These are phyloP conservation scores for Phataginus tetradactyla DNA, from an alignment of 2,797 vertebrate genomes.

Conservation along the genomic window DNA sequence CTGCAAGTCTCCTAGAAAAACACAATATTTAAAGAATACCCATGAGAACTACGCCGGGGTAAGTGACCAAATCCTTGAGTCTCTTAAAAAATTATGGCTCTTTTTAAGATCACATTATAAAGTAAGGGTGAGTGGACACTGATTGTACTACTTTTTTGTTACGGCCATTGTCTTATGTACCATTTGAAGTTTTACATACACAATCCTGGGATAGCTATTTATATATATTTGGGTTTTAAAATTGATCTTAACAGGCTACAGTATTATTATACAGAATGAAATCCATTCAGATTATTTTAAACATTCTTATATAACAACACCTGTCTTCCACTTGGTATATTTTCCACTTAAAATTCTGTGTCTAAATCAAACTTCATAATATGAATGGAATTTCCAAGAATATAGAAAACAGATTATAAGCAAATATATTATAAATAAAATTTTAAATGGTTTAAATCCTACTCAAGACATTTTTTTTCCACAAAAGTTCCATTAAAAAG, in stretches of 20 bases:
- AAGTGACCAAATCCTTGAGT: neutral
- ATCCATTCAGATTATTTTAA: conserved; percentile 34
- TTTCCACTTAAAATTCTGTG: neutral
- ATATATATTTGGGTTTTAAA: neutral
- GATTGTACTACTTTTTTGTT: neutral
- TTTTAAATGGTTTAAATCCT: neutral
- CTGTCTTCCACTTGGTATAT: neutral
- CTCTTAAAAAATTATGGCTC: too few species aligned
- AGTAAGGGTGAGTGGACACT: neutral
- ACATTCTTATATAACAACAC: neutral
- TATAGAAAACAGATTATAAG: neutral
- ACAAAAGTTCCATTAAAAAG: neutral
- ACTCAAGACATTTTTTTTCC: neutral
- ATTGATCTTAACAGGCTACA: neutral
- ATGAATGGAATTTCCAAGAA: conserved; percentile 34
- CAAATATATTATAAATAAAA: neutral
- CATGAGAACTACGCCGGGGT: neutral
- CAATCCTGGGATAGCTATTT: neutral
- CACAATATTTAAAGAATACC: neutral
- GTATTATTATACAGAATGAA: conserved; percentile 8
- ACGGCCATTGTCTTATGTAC: neutral
- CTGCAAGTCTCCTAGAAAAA: neutral
- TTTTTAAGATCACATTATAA: neutral
- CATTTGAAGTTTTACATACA: neutral
- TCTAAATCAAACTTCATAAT: neutral